Base-by-base conservation (phyloP, 2,888 invertebrate species). In the Phlogophora meticulosa region DNA sequence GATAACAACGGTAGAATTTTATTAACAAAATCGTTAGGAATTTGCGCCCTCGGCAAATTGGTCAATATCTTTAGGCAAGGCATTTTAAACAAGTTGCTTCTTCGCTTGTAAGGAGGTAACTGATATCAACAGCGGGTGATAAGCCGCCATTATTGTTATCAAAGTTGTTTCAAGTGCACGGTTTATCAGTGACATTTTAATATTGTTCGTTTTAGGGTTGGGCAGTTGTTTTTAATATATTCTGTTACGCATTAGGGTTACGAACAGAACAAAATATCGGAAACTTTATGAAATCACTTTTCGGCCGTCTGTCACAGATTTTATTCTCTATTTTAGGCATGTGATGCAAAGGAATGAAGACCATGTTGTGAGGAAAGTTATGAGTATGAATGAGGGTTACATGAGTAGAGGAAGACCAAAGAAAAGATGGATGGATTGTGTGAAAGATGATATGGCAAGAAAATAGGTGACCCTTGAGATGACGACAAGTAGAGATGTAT, bases 61-160 rank as follows among this genome's bases (percentile, higher is more conserved):
- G 94, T 94, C 2, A 92, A 75, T 22, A 94, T 89, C 69, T 86
- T 93, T 42, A 94, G 77, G 49, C 89, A 89, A 61, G 94, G 94
- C 94, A 94, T 94, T 62, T 77, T 80, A 28, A n/a, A 51, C 56
- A 20, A 46, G 66, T 60, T 45, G 13, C 15, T 53, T 7, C 4
- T 7, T 38, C 24, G 53, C 28, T 34, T 5, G 55, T 38, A 17
- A 53, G 20, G 45, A 46, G 48, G 71, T 52, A 42, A 76, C 77
- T 76, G 76, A 64, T 69, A 58, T 11, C 24, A n/a, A 32, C 28
- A 9, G 32, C n/a, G 22, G n/a, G n/a, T 80, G 71, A 69, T 75
- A 80, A 58, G 32, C n/a, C 7, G 52, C 20, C 10, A 76, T 56
- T 59, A 51, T 38, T 68, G 68, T 76, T 76, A 76, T 76, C 76